phyloP scores from a whole-genome alignment of 2,113 vertebrate genomes.

The Chaetorhynchus papuensis region DNA sequence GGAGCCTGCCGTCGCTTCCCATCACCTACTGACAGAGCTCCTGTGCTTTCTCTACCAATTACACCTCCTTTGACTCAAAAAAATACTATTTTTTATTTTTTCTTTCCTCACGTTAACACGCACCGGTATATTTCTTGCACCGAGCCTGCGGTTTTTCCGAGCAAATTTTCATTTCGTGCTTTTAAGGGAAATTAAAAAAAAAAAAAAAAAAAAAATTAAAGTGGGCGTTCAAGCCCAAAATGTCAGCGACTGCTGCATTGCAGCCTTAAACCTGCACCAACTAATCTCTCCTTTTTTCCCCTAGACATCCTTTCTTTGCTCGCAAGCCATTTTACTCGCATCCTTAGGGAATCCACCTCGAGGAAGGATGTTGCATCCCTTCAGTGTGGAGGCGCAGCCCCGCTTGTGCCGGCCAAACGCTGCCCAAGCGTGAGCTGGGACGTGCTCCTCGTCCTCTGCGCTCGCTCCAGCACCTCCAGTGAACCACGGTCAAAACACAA shows the following conservation, averaged over 20 bases:
- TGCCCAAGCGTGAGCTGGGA: not conserved
- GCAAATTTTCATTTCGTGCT: not conserved
- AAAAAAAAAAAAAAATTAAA: not conserved
- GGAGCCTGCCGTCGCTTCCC: conserved; percentile 66
- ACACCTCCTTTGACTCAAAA: conserved; percentile 9
- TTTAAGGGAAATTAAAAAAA: not conserved
- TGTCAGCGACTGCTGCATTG: conserved; percentile 50
- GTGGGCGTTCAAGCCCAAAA: conserved; percentile 33
- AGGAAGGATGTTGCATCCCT: conserved; percentile 11
- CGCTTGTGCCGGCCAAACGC: not conserved
- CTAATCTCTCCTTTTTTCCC: conserved; percentile 39
- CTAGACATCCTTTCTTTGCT: conserved; percentile 32
- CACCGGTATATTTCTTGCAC: conserved; percentile 6
- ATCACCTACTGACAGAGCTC: conserved; percentile 57
- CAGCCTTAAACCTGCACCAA: conserved; percentile 49
- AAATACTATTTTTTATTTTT: not conserved
- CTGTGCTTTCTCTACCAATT: conserved; percentile 45
- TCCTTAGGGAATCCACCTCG: conserved; percentile 27
- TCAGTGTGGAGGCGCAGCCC: not conserved
- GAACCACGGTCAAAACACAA: not conserved
- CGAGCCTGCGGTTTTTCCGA: not conserved
- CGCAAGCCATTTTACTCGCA: not conserved
- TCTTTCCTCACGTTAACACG: not conserved
- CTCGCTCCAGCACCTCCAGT: not conserved
- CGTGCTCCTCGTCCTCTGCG: not conserved